Base-by-base conservation (phyloP, 2,113 vertebrate species). In the Struthidea cinerea region DNA sequence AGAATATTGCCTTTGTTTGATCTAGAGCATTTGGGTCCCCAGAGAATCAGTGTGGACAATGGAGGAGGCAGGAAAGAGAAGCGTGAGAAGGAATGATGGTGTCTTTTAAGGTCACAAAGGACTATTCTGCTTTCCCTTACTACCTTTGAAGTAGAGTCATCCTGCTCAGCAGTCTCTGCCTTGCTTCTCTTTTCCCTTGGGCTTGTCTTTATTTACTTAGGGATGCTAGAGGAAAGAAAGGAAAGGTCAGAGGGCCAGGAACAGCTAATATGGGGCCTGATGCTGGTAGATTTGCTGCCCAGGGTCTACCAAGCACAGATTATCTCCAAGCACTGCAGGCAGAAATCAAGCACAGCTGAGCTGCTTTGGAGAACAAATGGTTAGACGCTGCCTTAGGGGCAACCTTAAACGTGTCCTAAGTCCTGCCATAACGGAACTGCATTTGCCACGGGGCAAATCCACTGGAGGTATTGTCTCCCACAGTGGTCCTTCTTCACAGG, bases 61-160 rank as follows among this genome's bases (percentile, higher is more conserved):
- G 56, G 18, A 67, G 8, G 7, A 67, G 17, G 32, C 21, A 47
- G 18, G 32, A 46, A 81, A 91, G 52, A 27, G 16, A 26, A 57
- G 10, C 1, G 1, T 17, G 17, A 65, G 26, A 33, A 91, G 16
- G 13, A 89, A 30, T 0, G 0, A 41, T 20, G 15, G 33, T 20
- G 6, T 53, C 27, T 69, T 70, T 1, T 2, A 60, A 80, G 33
- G 46, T 16, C 71, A 84, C 13, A 0, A 7, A 65, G 20, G 33
- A 16, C 32, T 28, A 11, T 30, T 11, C 13, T 4, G 1, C 17
- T 92, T 65, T 80, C 22, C 27, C 26, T 92, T 23, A 33, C n/a
- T 41, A 17, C 33, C 20, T 83, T 27, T 56, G 75, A 70, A 87
- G 32, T 24, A 80, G 19, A 87, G 15, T 23, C n/a, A 49, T 46